Conservation (phyloP, 2,113 vertebrate species). For the Atractosteus spatula region DNA sequence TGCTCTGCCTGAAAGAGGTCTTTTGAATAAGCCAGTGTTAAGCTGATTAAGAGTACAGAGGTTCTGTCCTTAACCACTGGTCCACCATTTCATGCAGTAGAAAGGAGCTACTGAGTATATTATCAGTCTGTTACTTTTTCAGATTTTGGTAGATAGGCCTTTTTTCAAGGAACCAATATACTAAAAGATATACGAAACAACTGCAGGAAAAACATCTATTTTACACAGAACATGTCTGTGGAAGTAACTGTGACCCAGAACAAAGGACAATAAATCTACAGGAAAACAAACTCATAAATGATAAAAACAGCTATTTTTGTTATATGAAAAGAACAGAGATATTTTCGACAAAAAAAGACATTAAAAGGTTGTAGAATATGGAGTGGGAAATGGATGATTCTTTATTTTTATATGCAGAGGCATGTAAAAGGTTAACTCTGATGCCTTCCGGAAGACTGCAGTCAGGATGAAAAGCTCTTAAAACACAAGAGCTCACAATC, state of each 20-base stretch:
- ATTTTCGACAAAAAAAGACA: neutral
- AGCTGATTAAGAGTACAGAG: conserved; percentile 68
- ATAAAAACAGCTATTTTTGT: neutral
- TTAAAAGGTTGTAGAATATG: no score
- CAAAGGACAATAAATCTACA: no score
- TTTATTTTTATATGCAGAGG: neutral
- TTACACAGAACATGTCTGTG: no score
- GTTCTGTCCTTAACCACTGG: conserved; percentile 65
- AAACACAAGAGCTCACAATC: conserved; percentile 13
- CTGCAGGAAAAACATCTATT: no score
- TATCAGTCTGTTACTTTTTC: conserved; percentile 23
- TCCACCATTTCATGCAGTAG: conserved; percentile 46
- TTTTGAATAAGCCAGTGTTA: conserved; percentile 72
- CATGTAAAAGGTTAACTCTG: conserved; percentile 20
- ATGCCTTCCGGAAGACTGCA: conserved; percentile 15
- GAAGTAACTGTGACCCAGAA: no score
- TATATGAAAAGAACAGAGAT: neutral
- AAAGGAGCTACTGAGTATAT: conserved; percentile 30
- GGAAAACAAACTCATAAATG: neutral
- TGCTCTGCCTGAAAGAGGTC: conserved; percentile 73
- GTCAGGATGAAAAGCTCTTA: conserved; percentile 4
- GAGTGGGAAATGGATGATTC: neutral
- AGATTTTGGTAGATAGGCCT: no score
- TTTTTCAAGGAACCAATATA: no score
- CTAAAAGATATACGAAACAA: no score